Evolutionary conservation across 2,888 invertebrate species (phyloP).

Genomic region (Drosophila nigritarsus): DNA sequence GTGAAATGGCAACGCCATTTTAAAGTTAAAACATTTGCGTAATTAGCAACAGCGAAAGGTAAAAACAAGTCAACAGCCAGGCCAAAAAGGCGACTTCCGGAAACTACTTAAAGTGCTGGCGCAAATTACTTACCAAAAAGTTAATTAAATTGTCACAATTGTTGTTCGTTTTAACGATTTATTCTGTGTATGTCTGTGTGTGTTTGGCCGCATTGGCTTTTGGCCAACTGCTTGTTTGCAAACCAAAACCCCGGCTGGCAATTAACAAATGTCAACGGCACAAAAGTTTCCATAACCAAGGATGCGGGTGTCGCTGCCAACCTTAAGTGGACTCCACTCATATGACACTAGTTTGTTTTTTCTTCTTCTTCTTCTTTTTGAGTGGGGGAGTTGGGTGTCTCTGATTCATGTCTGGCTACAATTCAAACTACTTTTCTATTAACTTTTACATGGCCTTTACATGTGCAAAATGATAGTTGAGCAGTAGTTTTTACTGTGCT

Average conservation of each 20-base stretch:
- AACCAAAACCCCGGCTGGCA: slow-evolving; percentile 51
- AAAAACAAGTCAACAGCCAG: slow-evolving; percentile 30
- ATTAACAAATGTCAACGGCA: slow-evolving; percentile 75
- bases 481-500: background rate
- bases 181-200: background rate
- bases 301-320: slow-evolving; percentile 6
- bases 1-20: slow-evolving; percentile 62
- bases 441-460: slow-evolving; percentile 27
- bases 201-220: slow-evolving; percentile 68
- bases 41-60: slow-evolving; percentile 67
- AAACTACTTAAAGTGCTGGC: slow-evolving; percentile 56
- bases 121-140: slow-evolving; percentile 63
- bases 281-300: slow-evolving; percentile 23
- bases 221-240: slow-evolving; percentile 75
- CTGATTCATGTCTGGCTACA: slow-evolving; percentile 16
- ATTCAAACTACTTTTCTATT: slow-evolving; percentile 14
- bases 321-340: slow-evolving; percentile 12
- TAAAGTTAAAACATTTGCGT: slow-evolving; percentile 74
- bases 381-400: background rate
- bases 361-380: background rate
- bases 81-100: slow-evolving; percentile 26
- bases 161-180: slow-evolving; percentile 37
- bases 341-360: slow-evolving; percentile 37
- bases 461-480: background rate
- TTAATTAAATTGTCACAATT: slow-evolving; percentile 77